Evolutionary conservation across 1,140 invertebrate species (phyloP).

Genomic region (Aphaenogaster floridana): DNA sequence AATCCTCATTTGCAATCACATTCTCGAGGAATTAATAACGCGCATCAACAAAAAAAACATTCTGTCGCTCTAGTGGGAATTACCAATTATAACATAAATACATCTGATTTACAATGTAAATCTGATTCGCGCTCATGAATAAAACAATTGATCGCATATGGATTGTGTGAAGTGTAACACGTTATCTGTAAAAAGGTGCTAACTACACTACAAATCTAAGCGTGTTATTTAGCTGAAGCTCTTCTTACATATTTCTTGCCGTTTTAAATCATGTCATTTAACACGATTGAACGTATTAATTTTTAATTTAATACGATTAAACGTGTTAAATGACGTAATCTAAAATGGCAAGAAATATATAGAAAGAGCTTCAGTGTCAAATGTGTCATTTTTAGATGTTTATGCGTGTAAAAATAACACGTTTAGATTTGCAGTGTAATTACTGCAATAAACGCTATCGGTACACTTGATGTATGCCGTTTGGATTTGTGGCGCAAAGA

Average conservation of each 20-base stretch:
- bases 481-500: background rate
- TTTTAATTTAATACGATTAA: no score
- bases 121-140: background rate
- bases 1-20: background rate
- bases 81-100: background rate
- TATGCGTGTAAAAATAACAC: no score
- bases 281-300: no score
- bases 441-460: background rate
- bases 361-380: no score
- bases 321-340: no score
- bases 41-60: background rate
- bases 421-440: no score
- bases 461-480: no score
- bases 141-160: background rate
- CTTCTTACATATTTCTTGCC: no score
- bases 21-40: background rate
- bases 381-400: no score
- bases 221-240: no score
- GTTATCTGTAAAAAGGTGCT: background rate
- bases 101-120: slow-evolving; percentile 21
- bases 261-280: no score
- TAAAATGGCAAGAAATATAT: no score
- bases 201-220: background rate
- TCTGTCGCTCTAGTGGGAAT: background rate
- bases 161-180: background rate